Conservation (phyloP, 2,113 vertebrate species). For the Tyrannus savana region DNA sequence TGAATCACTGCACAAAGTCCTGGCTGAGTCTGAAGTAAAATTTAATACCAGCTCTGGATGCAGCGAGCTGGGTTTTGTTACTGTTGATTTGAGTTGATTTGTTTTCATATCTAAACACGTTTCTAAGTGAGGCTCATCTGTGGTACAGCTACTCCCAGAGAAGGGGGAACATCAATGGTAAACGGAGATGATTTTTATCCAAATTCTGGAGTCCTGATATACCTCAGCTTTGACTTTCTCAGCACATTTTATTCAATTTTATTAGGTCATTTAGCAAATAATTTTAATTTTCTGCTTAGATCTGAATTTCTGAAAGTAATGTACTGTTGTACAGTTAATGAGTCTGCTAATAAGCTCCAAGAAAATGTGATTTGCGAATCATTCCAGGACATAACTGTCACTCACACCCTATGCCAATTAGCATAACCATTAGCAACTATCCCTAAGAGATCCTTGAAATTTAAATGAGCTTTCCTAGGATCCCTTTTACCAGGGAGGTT, state of each 20-base stretch:
- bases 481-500: constrained; percentile 2
- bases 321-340: constrained; percentile 81
- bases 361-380: constrained; percentile 79
- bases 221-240: constrained; percentile 71
- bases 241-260: constrained; percentile 79
- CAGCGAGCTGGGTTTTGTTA: background rate
- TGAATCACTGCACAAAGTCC: background rate
- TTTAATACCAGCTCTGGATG: background rate
- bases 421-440: constrained; percentile 67
- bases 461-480: constrained; percentile 72
- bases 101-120: background rate
- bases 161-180: background rate
- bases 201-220: constrained; percentile 39
- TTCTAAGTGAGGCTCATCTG: constrained; percentile 8
- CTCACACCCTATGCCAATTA: constrained; percentile 73
- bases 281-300: constrained; percentile 86
- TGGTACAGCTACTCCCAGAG: background rate
- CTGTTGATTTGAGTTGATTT: background rate
- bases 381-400: constrained; percentile 77
- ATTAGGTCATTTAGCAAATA: constrained; percentile 84
- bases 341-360: constrained; percentile 78
- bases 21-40: background rate
- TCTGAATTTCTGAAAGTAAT: constrained; percentile 81
- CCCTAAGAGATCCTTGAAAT: constrained; percentile 69
- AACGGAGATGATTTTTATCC: constrained; percentile 36